A percentile compares a stretch with the other conserved stretches of the same genome.
Evolutionary conservation across 2,113 vertebrate species (phyloP).

Genomic region (Euleptes europaea): DNA sequence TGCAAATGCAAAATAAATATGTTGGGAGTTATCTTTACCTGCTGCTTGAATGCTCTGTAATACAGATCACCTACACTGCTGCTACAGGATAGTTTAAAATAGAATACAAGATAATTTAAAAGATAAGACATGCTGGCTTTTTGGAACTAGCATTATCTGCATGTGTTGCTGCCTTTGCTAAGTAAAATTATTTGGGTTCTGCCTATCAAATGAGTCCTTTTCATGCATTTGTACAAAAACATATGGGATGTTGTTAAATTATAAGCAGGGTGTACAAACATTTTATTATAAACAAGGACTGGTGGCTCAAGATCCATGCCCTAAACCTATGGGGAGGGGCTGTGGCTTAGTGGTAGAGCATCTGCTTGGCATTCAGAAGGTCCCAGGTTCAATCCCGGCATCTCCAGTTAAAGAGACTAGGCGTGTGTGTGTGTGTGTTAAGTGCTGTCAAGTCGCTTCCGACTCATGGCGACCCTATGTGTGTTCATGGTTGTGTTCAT

Average conservation of each 20-base stretch:
- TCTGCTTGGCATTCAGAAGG: too few species aligned
- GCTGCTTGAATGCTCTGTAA: background rate
- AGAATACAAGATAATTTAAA: background rate
- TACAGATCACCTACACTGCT: background rate
- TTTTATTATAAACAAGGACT: background rate
- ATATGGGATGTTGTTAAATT: background rate
- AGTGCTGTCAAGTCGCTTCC: too few species aligned
- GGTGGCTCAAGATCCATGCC: background rate
- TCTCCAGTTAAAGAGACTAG: too few species aligned
- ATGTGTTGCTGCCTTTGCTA: too few species aligned
- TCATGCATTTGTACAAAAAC: background rate
- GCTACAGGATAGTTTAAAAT: background rate
- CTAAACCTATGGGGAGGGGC: background rate
- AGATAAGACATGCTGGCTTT: background rate
- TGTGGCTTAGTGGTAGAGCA: too few species aligned
- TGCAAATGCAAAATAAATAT: conserved; percentile 32
- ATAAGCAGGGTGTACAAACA: background rate
- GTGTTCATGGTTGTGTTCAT: too few species aligned
- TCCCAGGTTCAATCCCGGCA: too few species aligned
- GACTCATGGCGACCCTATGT: too few species aligned
- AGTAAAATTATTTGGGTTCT: background rate
- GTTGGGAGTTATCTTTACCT: conserved; percentile 17
- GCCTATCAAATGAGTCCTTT: background rate
- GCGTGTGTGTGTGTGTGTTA: too few species aligned
- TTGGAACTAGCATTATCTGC: background rate